Conservation (phyloP, 2,888 invertebrate species). For the Masnerella sp. region DNA sequence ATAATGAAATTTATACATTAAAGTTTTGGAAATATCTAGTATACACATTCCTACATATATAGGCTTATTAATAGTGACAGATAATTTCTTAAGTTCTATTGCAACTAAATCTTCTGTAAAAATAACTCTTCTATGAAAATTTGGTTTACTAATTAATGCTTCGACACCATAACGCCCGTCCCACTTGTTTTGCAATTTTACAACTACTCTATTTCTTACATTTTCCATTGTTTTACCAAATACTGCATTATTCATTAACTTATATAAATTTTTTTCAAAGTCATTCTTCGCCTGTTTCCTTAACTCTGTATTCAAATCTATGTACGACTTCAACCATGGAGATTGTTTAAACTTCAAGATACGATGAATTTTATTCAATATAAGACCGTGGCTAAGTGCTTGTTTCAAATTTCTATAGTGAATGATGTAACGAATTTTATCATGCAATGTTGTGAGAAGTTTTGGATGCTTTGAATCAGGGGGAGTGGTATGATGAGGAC, state of each 20-base stretch:
- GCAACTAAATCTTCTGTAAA: constrained; percentile 23
- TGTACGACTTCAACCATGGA: constrained; percentile 3
- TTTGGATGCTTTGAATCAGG: constrained; percentile 8
- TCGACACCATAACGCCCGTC: constrained; percentile 9
- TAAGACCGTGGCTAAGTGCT: background rate
- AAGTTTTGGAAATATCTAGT: constrained; percentile 45
- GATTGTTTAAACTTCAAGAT: constrained; percentile 10
- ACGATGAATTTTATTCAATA: constrained; percentile 4
- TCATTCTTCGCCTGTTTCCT: constrained; percentile 11
- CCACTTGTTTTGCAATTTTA: constrained; percentile 8
- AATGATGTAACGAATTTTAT: background rate
- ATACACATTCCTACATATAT: constrained; percentile 26
- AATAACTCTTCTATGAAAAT: constrained; percentile 8
- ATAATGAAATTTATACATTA: constrained; percentile 51
- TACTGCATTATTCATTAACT: constrained; percentile 12
- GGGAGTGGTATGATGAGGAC: background rate
- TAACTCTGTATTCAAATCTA: constrained; percentile 12
- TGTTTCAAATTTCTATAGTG: constrained; percentile 11
- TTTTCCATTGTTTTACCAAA: constrained; percentile 27
- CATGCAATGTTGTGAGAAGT: background rate
- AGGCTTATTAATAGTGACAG: constrained; percentile 4
- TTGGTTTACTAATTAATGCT: constrained; percentile 21
- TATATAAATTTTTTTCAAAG: constrained; percentile 18
- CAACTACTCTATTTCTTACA: constrained; percentile 8
- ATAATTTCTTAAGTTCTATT: constrained; percentile 17